A percentile compares a stretch with the other conserved stretches of the same genome.
These are phyloP conservation scores for Nyctalus aviator DNA, from an alignment of 2,797 vertebrate species.

Conservation along the genomic window DNA sequence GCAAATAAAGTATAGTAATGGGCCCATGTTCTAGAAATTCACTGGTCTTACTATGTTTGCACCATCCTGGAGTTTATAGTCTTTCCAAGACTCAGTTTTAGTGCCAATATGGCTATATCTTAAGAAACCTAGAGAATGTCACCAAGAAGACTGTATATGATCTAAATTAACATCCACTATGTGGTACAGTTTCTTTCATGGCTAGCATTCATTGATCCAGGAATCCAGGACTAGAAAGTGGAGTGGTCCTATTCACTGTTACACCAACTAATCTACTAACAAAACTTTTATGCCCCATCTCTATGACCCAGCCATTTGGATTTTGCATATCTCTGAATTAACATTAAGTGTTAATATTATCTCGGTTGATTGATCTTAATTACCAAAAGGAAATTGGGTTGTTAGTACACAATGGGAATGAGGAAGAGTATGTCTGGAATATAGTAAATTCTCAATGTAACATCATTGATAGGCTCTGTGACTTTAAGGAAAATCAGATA, in stretches of 20 bases:
- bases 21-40: background rate
- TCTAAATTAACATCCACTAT: background rate
- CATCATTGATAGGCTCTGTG: background rate
- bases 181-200: background rate
- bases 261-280: background rate
- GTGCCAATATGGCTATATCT: background rate
- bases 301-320: background rate
- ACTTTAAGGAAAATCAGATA: background rate
- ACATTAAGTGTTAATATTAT: background rate
- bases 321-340: background rate
- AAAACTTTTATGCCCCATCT: background rate
- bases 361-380: background rate
- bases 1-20: background rate
- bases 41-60: background rate
- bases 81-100: background rate
- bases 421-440: background rate
- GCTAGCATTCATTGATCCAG: background rate
- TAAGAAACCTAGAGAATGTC: background rate
- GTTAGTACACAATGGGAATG: background rate
- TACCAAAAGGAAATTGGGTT: background rate
- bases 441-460: background rate
- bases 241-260: background rate
- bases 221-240: background rate
- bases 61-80: background rate
- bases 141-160: background rate